Evolutionary conservation across 1,140 invertebrate species (phyloP).

Genomic region (Drosophila trapezifrons): DNA sequence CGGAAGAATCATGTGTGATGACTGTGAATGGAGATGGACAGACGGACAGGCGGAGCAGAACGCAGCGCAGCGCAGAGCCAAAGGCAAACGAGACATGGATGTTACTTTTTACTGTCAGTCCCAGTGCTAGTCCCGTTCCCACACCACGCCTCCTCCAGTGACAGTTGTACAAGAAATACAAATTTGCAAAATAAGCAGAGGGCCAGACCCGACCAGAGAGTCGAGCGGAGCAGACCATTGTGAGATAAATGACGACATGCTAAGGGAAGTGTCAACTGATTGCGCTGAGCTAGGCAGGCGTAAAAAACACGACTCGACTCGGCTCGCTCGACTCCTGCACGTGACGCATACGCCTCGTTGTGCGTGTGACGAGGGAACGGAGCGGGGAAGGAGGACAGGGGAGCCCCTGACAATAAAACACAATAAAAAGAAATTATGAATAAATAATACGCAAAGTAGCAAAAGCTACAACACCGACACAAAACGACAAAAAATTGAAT

Average conservation of each 20-base stretch:
- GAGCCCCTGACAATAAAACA: constrained; percentile 68
- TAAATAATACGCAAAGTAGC: constrained; percentile 79
- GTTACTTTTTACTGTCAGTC: constrained; percentile 68
- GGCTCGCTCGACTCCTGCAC: constrained; percentile 55
- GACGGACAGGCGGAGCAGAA: constrained; percentile 11
- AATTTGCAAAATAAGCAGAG: constrained; percentile 81
- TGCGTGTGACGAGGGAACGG: constrained; percentile 56
- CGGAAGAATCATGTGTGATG: constrained; percentile 65
- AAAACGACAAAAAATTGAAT: constrained; percentile 45
- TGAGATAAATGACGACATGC: constrained; percentile 79
- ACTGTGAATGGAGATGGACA: constrained; percentile 50
- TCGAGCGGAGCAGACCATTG: constrained; percentile 49
- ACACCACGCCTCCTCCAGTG: constrained; percentile 42
- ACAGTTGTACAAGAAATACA: constrained; percentile 82
- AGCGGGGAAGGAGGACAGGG: neutral
- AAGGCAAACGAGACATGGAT: constrained; percentile 56
- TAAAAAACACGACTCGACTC: constrained; percentile 61
- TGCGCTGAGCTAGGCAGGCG: constrained; percentile 81
- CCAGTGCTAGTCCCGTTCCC: constrained; percentile 11
- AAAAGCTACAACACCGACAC: constrained; percentile 43
- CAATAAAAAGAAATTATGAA: constrained; percentile 82
- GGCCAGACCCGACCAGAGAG: constrained; percentile 15
- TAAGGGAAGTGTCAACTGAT: constrained; percentile 82
- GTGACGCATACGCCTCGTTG: constrained; percentile 80
- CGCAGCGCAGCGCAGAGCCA: constrained; percentile 6